Conservation (phyloP, 92 coral and sea anemone genomes). For the Epizoanthus fatuus region DNA sequence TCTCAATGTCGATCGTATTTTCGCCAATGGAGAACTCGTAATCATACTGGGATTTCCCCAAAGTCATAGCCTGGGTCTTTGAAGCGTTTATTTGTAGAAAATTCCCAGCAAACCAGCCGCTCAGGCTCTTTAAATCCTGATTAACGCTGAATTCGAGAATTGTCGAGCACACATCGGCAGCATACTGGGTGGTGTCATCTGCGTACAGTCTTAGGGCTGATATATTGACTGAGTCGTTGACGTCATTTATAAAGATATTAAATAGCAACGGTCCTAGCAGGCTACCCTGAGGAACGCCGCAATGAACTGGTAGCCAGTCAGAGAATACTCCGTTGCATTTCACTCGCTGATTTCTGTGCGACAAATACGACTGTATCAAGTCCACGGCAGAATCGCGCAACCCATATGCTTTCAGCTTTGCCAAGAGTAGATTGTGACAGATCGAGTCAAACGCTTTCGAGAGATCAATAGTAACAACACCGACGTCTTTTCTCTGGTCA, state of each 20-base stretch:
- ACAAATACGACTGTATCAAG: constrained; percentile 12
- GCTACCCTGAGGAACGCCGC: constrained; percentile 65
- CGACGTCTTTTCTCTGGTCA: constrained; percentile 22
- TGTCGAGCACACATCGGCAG: constrained; percentile 12
- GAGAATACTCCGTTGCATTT: constrained; percentile 43
- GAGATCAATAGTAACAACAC: constrained; percentile 18
- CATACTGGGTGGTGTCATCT: constrained; percentile 44
- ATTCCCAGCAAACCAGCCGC: constrained; percentile 13
- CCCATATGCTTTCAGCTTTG: constrained; percentile 39
- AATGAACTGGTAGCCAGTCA: constrained; percentile 60
- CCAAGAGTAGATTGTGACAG: constrained; percentile 32
- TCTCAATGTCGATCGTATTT: no score
- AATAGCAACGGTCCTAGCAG: constrained; percentile 51
- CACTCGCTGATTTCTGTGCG: constrained; percentile 47
- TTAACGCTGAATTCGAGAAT: constrained; percentile 5
- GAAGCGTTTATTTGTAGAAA: background rate
- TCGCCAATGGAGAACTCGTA: no score
- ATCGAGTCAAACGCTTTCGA: constrained; percentile 46
- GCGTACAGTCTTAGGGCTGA: constrained; percentile 45
- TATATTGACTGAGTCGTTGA: constrained; percentile 16
- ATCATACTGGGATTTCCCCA: no score
- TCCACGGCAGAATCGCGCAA: background rate
- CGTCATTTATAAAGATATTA: constrained; percentile 54
- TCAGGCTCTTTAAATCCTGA: background rate
- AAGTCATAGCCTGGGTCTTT: no score